These are phyloP conservation scores for Polietes domitor DNA, from an alignment of 2,888 invertebrate species.

Conservation along the genomic window DNA sequence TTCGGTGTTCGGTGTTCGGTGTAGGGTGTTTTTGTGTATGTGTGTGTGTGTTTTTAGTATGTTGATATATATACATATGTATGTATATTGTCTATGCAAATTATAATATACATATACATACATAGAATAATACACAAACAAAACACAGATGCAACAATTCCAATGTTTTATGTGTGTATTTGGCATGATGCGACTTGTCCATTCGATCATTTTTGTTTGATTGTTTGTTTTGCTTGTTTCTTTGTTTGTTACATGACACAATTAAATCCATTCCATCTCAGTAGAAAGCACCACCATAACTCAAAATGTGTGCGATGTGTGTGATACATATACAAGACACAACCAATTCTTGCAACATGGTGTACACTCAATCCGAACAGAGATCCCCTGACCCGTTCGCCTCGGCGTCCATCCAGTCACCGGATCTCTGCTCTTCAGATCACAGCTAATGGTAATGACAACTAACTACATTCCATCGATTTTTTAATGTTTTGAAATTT, in stretches of 20 bases:
- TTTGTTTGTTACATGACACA: constrained; percentile 40
- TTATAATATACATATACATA: constrained; percentile 70
- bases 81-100: constrained; percentile 42
- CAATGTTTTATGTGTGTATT: constrained; percentile 74
- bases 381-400: constrained; percentile 4
- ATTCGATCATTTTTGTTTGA: constrained; percentile 40
- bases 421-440: constrained; percentile 12
- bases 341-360: constrained; percentile 24
- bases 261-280: constrained; percentile 72
- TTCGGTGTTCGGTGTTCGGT: constrained; percentile 6
- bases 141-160: constrained; percentile 69
- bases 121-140: constrained; percentile 76
- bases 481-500: too few species aligned
- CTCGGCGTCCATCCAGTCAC: not conserved
- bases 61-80: constrained; percentile 34
- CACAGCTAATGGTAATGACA: constrained; percentile 31
- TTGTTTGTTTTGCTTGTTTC: constrained; percentile 22
- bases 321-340: constrained; percentile 11
- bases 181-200: constrained; percentile 68
- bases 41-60: not conserved
- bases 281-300: constrained; percentile 80
- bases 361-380: constrained; percentile 20
- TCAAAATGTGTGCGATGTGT: constrained; percentile 71
- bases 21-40: not conserved
- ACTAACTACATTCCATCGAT: constrained; percentile 29